A percentile compares a stretch with the other conserved stretches of the same genome.
These are phyloP conservation scores for Gracilinanus agilis DNA, from an alignment of 2,113 vertebrate genomes.

Conservation along the genomic window DNA sequence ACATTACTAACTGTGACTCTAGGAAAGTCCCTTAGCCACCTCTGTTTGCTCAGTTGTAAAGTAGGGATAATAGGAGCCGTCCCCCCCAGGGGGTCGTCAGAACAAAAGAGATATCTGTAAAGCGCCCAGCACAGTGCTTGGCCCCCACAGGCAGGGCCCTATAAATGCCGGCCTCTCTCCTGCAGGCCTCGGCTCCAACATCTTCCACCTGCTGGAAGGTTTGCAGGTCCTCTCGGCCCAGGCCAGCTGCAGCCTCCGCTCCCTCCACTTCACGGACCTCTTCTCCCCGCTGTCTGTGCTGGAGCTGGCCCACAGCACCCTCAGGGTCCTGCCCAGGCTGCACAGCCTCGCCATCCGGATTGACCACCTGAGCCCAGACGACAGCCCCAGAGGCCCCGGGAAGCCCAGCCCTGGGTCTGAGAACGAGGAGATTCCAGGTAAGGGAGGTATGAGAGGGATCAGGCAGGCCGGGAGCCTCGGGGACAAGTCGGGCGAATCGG, in stretches of 20 bases:
- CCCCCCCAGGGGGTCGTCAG: conserved; percentile 9
- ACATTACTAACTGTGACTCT: background rate
- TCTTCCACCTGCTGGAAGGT: conserved; percentile 85
- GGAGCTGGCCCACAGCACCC: conserved; percentile 83
- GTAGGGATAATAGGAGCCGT: background rate
- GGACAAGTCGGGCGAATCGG: background rate
- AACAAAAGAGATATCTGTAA: conserved; percentile 44
- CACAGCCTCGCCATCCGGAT: conserved; percentile 84
- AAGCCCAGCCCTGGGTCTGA: conserved; percentile 71
- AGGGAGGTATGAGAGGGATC: conserved; percentile 21
- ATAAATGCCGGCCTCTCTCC: conserved; percentile 44
- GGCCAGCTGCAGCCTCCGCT: conserved; percentile 78
- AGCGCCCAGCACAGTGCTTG: background rate
- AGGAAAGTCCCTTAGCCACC: background rate
- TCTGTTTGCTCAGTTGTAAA: background rate
- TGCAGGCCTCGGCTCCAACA: conserved; percentile 85
- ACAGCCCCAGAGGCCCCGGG: conserved; percentile 73
- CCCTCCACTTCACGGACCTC: conserved; percentile 85
- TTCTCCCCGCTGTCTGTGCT: conserved; percentile 85
- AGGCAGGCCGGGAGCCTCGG: background rate
- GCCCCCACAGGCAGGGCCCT: conserved; percentile 14
- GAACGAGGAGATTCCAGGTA: conserved; percentile 85
- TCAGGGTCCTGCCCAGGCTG: conserved; percentile 83
- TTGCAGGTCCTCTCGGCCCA: conserved; percentile 83
- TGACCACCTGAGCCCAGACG: conserved; percentile 84